Base-by-base conservation (phyloP, 2,888 invertebrate genomes). In the Thecophora atra region DNA sequence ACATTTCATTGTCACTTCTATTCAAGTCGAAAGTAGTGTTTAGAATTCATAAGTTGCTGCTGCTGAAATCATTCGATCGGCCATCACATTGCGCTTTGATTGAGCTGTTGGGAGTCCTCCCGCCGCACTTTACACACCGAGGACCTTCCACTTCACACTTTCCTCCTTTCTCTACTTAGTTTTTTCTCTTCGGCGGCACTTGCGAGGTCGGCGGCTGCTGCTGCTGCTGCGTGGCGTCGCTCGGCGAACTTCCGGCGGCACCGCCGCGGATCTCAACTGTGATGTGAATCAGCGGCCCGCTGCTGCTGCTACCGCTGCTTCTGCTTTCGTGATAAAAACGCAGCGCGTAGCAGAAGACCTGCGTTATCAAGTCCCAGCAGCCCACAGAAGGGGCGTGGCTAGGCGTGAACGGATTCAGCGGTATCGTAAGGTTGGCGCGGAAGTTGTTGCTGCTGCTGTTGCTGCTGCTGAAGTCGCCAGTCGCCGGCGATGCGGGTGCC, bases 71-170 rank as follows among this genome's bases (percentile, higher is more conserved):
- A 28, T 71, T 47, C 64, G 17, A 71, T 76, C 74, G 75, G 78
- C 78, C 79, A 85, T 85, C 85, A 85, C 85, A 85, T 79, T 85
- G 81, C 82, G 85, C 85, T 85, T 85, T 85, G 85, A 85, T 84
- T 83, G 85, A 85, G 85, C 85, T 75, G 73, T 73, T 71, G 58
- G 24, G 1, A 7, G 67, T 70, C 70, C 67, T 67, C 21, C n/a
- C 26, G 63, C 3, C 37, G 28, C 72, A 62, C 70, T 75, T 74
- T 72, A 51, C 70, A 67, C 70, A 51, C 51, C 51, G 19, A 24
- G 5, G 26, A 58, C 54, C n/a, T n/a, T n/a, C n/a, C 15, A 21
- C 52, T 52, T 52, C 15, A 17, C n/a, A 11, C 13, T 44, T 13
- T 44, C 8, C 7, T 44, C 13, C 44, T 44, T 47, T n/a, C 3